phyloP scores from a whole-genome alignment of 1,140 invertebrate genomes.

The Wiebesia pumilae region DNA sequence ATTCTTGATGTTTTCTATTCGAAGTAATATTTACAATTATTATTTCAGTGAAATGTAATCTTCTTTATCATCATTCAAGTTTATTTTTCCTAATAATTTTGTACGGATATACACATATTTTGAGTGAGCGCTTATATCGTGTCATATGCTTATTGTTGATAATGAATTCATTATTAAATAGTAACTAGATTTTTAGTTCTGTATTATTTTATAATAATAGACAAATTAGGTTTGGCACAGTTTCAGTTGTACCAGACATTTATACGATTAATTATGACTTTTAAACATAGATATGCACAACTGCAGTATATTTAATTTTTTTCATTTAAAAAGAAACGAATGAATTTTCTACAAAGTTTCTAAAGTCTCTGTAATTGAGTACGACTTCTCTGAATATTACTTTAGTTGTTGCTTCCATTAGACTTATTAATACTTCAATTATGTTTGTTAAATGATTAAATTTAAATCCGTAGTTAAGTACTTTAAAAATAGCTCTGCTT shows the following conservation, averaged over 20 bases:
- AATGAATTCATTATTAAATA: neutral
- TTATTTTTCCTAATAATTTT: too few relatives aligned
- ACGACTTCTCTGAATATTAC: too few relatives aligned
- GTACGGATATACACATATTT: too few relatives aligned
- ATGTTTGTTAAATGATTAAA: too few relatives aligned
- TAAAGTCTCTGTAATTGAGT: too few relatives aligned
- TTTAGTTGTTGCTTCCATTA: too few relatives aligned
- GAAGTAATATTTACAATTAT: neutral
- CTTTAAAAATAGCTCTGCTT: too few relatives aligned
- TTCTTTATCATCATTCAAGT: too few relatives aligned
- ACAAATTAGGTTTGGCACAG: neutral
- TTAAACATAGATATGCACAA: neutral
- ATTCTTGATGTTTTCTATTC: neutral
- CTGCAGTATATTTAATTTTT: neutral
- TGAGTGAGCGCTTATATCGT: neutral
- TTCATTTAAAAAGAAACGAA: neutral
- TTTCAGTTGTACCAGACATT: neutral
- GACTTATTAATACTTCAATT: too few relatives aligned
- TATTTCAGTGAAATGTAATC: neutral
- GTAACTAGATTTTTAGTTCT: neutral
- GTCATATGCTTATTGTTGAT: neutral
- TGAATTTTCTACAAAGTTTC: too few relatives aligned
- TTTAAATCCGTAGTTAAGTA: too few relatives aligned
- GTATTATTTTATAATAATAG: neutral
- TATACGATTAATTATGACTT: neutral